Conservation (phyloP, 2,113 vertebrate genomes). For the Macrotus californicus region DNA sequence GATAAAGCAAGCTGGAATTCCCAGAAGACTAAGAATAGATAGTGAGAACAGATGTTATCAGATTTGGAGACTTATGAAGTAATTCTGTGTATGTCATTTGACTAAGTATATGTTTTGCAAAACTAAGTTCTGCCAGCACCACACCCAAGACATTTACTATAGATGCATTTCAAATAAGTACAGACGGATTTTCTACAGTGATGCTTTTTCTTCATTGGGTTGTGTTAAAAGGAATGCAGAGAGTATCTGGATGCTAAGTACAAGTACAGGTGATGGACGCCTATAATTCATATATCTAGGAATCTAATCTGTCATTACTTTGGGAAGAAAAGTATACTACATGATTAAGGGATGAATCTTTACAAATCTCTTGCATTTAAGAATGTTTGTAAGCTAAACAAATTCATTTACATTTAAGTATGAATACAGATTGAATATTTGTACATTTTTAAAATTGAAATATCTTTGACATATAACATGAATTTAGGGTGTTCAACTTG, state of each 20-base stretch:
- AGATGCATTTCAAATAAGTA: slow-evolving; percentile 52
- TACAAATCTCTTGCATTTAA: slow-evolving; percentile 6
- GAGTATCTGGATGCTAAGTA: slow-evolving; percentile 60
- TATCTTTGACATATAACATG: neutral
- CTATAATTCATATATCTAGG: slow-evolving; percentile 63
- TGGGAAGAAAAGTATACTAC: neutral
- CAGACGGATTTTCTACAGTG: neutral
- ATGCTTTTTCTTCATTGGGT: neutral
- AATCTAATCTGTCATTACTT: slow-evolving; percentile 67
- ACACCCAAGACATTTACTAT: slow-evolving; percentile 64
- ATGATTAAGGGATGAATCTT: slow-evolving; percentile 5
- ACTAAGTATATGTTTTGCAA: slow-evolving; percentile 19
- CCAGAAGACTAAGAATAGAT: slow-evolving; percentile 18
- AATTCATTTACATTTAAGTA: slow-evolving; percentile 33
- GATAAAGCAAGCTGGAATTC: slow-evolving; percentile 37
- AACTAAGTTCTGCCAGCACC: slow-evolving; percentile 43
- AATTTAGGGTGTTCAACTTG: neutral
- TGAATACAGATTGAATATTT: neutral
- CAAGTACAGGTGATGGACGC: neutral
- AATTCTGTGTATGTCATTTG: slow-evolving; percentile 40
- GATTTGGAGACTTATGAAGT: neutral
- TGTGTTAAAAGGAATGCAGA: neutral
- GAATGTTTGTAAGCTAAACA: neutral
- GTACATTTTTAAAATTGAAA: neutral
- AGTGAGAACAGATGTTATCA: neutral